These are phyloP conservation scores for Conops quadrifasciatus DNA, from an alignment of 2,888 invertebrate species.

Conservation along the genomic window DNA sequence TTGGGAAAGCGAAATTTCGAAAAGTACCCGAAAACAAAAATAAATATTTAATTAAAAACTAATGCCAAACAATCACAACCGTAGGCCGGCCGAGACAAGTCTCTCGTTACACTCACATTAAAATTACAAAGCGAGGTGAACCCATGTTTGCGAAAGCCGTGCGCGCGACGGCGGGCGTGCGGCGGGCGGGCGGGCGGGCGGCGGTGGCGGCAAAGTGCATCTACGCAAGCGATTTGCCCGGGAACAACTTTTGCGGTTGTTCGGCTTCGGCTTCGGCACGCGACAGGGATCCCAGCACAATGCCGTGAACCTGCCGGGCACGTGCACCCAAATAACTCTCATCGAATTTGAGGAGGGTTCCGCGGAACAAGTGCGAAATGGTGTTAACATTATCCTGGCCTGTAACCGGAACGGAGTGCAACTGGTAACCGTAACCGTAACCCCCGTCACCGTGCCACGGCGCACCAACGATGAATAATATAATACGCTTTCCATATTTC, in stretches of 20 bases:
- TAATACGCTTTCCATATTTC: neutral
- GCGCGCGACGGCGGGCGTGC: neutral
- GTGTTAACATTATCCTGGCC: conserved; percentile 5
- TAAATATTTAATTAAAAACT: conserved; percentile 1
- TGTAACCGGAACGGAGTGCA: conserved; percentile 16
- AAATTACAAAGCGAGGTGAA: no score
- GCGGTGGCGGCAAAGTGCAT: conserved; percentile 2
- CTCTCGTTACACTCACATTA: no score
- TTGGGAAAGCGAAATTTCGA: no score
- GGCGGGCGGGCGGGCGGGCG: neutral
- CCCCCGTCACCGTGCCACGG: neutral
- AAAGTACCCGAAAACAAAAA: neutral
- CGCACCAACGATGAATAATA: conserved; percentile 9
- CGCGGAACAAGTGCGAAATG: conserved; percentile 15
- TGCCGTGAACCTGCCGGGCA: conserved; percentile 11
- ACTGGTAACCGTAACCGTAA: conserved; percentile 3
- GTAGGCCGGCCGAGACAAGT: no score
- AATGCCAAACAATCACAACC: conserved; percentile 9
- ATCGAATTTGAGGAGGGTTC: conserved; percentile 12
- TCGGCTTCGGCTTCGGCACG: conserved; percentile 19
- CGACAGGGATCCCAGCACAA: conserved; percentile 14
- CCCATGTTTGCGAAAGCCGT: no score
- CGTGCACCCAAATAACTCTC: conserved; percentile 12
- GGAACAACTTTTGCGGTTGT: conserved; percentile 12
- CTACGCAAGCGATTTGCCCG: neutral